Evolutionary conservation across 2,888 invertebrate genomes (phyloP).

Genomic region (Chalcis sispes): DNA sequence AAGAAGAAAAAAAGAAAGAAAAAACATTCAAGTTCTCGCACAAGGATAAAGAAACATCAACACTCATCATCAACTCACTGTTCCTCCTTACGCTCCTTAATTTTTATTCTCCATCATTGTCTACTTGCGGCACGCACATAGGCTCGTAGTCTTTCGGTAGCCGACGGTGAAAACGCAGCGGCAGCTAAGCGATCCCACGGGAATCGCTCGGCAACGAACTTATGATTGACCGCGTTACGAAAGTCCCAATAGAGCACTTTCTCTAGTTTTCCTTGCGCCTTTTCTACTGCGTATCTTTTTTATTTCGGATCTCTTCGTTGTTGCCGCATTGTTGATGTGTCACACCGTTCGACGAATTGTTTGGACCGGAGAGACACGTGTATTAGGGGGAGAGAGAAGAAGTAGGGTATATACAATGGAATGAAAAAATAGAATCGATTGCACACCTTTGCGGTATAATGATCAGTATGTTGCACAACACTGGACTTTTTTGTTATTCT

Average conservation of each 20-base stretch:
- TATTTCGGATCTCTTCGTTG: slow-evolving; percentile 9
- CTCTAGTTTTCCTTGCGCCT: slow-evolving; percentile 29
- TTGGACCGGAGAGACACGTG: neutral
- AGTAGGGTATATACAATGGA: neutral
- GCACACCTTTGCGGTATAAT: slow-evolving; percentile 6
- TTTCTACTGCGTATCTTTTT: neutral
- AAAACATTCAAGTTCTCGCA: too few species aligned
- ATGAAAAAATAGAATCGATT: neutral
- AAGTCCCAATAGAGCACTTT: slow-evolving; percentile 72
- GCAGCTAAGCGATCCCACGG: slow-evolving; percentile 72
- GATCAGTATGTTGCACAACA: slow-evolving; percentile 29
- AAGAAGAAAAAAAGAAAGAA: too few species aligned
- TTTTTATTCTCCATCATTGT: neutral
- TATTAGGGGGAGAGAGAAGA: too few species aligned
- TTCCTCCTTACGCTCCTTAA: slow-evolving; percentile 69
- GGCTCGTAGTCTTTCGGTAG: slow-evolving; percentile 30
- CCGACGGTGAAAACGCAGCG: slow-evolving; percentile 20
- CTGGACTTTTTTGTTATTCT: neutral
- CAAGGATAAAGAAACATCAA: too few species aligned
- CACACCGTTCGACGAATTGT: neutral
- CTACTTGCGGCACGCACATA: neutral
- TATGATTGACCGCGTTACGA: slow-evolving; percentile 76
- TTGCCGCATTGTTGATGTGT: neutral
- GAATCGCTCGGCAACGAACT: slow-evolving; percentile 73
- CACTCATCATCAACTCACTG: too few species aligned